Percentiles rank a stretch among this genome's conserved stretches.
Evolutionary conservation across 2,113 vertebrate species (phyloP).

Genomic region (Brachyistius frenatus): DNA sequence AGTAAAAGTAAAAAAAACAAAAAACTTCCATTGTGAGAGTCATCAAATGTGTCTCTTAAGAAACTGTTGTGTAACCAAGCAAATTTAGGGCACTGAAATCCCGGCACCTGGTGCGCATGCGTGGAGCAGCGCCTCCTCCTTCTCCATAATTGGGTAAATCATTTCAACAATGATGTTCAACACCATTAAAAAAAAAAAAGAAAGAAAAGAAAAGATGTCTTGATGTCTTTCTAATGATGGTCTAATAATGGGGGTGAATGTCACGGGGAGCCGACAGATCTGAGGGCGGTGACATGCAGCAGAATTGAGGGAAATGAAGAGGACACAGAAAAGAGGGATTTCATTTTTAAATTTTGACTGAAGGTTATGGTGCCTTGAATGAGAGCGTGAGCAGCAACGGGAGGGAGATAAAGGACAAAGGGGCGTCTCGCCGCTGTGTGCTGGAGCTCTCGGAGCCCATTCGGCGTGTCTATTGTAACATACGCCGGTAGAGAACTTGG

Average conservation of each 20-base stretch:
- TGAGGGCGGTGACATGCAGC: background rate
- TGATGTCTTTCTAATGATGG: slow-evolving; percentile 13
- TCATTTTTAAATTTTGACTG: background rate
- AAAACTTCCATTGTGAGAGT: slow-evolving; percentile 26
- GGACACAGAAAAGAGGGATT: background rate
- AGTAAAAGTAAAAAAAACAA: background rate
- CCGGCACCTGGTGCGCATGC: slow-evolving; percentile 17
- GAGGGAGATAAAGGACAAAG: slow-evolving; percentile 52
- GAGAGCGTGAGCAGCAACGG: background rate
- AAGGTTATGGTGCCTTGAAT: slow-evolving; percentile 31
- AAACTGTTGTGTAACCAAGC: slow-evolving; percentile 47
- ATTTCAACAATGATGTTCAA: background rate
- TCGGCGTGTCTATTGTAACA: slow-evolving; percentile 72
- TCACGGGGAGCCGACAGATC: slow-evolving; percentile 22
- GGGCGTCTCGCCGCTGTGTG: slow-evolving; percentile 8
- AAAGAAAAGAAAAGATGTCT: background rate
- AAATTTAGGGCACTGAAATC: slow-evolving; percentile 52
- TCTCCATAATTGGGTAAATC: slow-evolving; percentile 1
- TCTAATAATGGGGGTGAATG: slow-evolving; percentile 14
- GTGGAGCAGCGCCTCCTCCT: background rate
- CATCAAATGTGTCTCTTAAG: slow-evolving; percentile 48
- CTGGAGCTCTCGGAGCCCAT: slow-evolving; percentile 32
- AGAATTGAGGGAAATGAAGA: slow-evolving; percentile 19
- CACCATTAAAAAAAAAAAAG: too few species aligned
- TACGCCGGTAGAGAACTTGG: slow-evolving; percentile 44